These are phyloP conservation scores for Lepidochitona cinerea DNA, from an alignment of 2,888 invertebrate genomes.

Conservation along the genomic window DNA sequence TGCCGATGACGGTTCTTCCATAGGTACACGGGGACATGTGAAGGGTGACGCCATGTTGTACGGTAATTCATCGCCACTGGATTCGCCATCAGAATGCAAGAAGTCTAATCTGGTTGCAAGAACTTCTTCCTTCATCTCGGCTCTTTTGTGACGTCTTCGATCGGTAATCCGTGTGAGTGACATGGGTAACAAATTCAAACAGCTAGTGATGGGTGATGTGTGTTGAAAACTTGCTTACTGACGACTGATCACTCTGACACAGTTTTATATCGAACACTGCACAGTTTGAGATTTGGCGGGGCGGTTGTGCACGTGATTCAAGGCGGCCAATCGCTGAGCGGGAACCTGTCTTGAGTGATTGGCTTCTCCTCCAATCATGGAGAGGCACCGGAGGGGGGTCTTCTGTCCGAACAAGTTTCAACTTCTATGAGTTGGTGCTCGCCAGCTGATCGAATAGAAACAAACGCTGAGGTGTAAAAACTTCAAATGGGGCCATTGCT, in stretches of 20 bases:
- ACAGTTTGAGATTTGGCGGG: constrained; percentile 58
- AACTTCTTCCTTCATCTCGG: background rate
- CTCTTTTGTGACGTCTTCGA: background rate
- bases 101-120: background rate
- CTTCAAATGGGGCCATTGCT: background rate
- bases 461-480: background rate
- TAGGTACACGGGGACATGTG: background rate
- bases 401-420: background rate
- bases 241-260: background rate
- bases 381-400: background rate
- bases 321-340: constrained; percentile 44
- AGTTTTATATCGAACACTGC: background rate
- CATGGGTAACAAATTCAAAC: background rate
- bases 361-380: background rate
- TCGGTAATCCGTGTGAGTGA: constrained; percentile 1
- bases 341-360: constrained; percentile 11
- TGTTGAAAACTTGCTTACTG: background rate
- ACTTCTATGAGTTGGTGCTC: background rate
- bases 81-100: constrained; percentile 9
- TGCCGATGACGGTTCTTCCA: constrained; percentile 5
- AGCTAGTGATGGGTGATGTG: background rate
- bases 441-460: background rate
- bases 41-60: background rate
- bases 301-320: constrained; percentile 54
- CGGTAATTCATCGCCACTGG: background rate